Conservation (phyloP, 2,797 vertebrate genomes). For the Pteropus rufus region DNA sequence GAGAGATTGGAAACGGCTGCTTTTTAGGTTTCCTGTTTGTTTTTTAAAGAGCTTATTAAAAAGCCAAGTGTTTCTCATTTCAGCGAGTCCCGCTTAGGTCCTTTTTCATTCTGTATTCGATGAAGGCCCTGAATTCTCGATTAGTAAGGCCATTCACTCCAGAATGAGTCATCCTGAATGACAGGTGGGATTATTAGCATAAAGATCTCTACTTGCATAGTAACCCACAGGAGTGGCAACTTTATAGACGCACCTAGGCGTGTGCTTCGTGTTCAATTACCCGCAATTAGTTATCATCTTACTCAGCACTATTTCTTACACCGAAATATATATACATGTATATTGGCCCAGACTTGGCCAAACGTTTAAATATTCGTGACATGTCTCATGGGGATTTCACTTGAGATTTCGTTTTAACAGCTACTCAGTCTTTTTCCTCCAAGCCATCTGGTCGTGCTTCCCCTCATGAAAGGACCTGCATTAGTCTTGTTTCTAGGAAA, state of each 20-base stretch:
- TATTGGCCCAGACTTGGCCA: background rate
- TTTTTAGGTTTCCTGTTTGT: too few species aligned
- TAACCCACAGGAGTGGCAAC: rapidly evolving
- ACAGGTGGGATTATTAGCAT: background rate
- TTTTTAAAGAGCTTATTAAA: background rate
- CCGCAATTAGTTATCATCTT: background rate
- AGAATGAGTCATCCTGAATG: background rate
- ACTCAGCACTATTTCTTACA: background rate
- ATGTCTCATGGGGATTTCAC: too few species aligned
- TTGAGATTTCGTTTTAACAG: background rate
- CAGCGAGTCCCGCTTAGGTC: background rate
- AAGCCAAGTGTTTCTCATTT: background rate
- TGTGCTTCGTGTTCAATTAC: background rate
- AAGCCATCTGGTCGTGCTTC: background rate
- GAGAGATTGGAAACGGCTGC: rapidly evolving
- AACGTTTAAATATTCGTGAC: background rate
- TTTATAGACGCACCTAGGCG: rapidly evolving
- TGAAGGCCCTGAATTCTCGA: background rate
- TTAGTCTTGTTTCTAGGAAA: background rate
- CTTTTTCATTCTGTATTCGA: background rate
- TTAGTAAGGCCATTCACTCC: background rate
- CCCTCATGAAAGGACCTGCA: too few species aligned
- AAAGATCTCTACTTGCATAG: too few species aligned
- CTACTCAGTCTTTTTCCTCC: too few species aligned
- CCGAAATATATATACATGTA: background rate